phyloP scores from a whole-genome alignment of 2,888 invertebrate genomes.

The Metallyticus violacea region DNA sequence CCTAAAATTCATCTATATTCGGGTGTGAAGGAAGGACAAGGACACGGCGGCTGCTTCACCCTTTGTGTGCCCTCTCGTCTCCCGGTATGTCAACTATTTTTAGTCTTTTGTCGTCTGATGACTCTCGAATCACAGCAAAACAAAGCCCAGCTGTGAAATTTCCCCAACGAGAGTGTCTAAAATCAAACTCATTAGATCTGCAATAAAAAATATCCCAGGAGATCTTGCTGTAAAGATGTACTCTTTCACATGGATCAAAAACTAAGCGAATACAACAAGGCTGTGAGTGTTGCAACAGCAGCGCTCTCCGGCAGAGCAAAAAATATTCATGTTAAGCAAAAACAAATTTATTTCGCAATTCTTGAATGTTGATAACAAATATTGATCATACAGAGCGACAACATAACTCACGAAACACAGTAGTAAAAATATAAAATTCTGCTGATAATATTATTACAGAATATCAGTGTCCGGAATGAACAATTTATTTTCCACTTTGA shows the following conservation, averaged over 20 bases:
- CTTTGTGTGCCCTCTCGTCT: not conserved
- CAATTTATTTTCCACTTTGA: too few relatives aligned
- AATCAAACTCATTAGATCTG: not conserved
- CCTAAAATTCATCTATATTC: not conserved
- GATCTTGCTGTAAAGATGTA: not conserved
- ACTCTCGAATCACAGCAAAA: not conserved
- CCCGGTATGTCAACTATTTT: not conserved
- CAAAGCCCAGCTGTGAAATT: not conserved
- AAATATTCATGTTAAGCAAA: too few relatives aligned
- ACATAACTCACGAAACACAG: too few relatives aligned
- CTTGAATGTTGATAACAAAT: too few relatives aligned
- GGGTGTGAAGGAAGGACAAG: not conserved
- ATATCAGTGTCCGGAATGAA: too few relatives aligned
- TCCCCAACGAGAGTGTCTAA: not conserved
- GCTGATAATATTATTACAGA: too few relatives aligned
- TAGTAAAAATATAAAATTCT: too few relatives aligned
- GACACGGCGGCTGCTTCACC: not conserved
- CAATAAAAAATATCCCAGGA: not conserved
- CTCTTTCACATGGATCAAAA: not conserved
- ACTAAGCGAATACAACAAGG: too few relatives aligned
- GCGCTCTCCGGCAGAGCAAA: too few relatives aligned
- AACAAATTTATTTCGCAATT: too few relatives aligned
- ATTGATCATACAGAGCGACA: too few relatives aligned
- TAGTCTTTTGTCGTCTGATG: not conserved
- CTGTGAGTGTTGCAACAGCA: too few relatives aligned